Base-by-base conservation (phyloP, 2,797 vertebrate genomes). In the Tadarida brasiliensis region DNA sequence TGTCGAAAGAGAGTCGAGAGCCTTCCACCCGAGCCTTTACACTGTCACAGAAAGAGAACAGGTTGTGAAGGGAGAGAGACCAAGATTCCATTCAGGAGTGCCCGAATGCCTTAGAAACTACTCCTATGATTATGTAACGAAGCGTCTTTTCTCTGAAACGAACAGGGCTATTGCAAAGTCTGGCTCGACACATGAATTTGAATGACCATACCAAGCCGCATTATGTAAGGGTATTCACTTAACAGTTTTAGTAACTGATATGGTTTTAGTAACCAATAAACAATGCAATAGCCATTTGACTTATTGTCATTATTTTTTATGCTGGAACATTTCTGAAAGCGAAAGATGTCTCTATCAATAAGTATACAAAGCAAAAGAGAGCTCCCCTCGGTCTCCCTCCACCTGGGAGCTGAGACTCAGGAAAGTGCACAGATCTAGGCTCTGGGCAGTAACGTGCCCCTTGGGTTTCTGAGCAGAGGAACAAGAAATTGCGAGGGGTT, bases 381-480 rank as follows among this genome's bases (percentile, higher is more conserved):
- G 24, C 19, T 39, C 47, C 11, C 9, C 24, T 8, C 68, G 15
- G 3, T 39, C 2, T 10, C 35, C 63, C 28, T 88, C 14, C 73
- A 44, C 49, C 33, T 35, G 22, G 49, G 44, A n/a, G 5, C 1
- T 12, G 6, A 39, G 47, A 49, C 28, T 35, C 51, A 33, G 15
- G 28, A 5, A 73, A n/a, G 8, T 65, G 5, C 2, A 10, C 1
- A 3, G 39, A 33, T 33, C 47, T 83, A 49, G 22, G 14, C 44
- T 87, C 26, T 22, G 11, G 35, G 12, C 6, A 7, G 35, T 14
- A 10, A 51, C 3, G 9, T 5, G 15, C 5, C 39, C 78, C 54
- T 56, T 17, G 39, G 35, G 5, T 61, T 94, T 95, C 67, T 91
- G 68, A 82, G 92, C 30, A 78, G 56, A 71, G 33, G 61, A 39